phyloP scores from a whole-genome alignment of 23 tunicate genomes.

The Oikopleura albicans region DNA sequence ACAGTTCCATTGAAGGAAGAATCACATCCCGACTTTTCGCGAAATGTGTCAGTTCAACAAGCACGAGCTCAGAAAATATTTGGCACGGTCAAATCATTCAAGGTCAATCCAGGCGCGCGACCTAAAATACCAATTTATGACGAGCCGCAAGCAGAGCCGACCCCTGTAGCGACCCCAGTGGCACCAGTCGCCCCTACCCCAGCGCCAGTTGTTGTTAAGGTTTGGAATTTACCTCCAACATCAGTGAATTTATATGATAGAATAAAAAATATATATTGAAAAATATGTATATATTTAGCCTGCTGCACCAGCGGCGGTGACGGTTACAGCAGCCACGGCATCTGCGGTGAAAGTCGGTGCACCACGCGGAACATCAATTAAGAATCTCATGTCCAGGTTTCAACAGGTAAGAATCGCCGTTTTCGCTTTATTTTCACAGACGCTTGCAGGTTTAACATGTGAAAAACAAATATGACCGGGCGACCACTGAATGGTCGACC shows the following conservation, averaged over 20 bases:
- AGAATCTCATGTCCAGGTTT: neutral
- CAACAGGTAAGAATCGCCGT: slow-evolving; percentile 15
- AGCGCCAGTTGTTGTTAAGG: neutral
- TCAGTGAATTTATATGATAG: no score
- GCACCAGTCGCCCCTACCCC: neutral
- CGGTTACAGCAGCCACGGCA: neutral
- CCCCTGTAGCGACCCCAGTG: neutral
- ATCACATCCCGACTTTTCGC: neutral
- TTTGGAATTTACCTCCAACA: no score
- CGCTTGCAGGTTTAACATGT: no score
- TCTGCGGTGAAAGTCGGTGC: neutral
- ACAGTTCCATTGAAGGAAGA: neutral
- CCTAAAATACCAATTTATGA: neutral
- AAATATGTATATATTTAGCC: no score
- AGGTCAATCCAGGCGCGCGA: neutral
- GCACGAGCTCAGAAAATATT: neutral
- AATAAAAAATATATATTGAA: no score
- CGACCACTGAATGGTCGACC: no score
- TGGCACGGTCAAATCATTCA: slow-evolving; percentile 13
- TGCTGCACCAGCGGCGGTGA: neutral
- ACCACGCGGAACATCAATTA: neutral
- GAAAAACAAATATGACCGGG: no score
- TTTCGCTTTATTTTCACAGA: no score
- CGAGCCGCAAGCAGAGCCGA: neutral
- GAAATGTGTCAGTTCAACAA: neutral